phyloP scores from a whole-genome alignment of 1,140 invertebrate species.

The Drosophila subpulchrella region DNA sequence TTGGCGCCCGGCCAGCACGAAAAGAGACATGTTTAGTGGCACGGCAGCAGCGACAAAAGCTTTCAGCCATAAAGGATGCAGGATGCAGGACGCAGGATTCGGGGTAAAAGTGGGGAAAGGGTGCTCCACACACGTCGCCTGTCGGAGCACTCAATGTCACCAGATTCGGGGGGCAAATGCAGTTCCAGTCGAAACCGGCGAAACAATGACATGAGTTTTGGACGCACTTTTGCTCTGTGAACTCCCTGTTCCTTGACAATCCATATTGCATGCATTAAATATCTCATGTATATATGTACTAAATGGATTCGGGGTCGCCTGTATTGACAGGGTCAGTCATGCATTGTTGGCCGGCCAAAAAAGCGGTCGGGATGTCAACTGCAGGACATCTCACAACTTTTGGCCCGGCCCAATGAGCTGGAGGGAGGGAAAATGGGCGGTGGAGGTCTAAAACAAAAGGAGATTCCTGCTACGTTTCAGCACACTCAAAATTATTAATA shows the following conservation, averaged over 20 bases:
- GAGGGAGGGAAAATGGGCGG: not conserved
- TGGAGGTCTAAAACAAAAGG: conserved; percentile 30
- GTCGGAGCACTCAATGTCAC: conserved; percentile 82
- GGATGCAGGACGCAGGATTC: conserved; percentile 2
- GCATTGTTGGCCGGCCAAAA: conserved; percentile 78
- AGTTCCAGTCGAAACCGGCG: conserved; percentile 41
- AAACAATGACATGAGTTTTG: conserved; percentile 77
- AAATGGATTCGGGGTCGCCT: conserved; percentile 69
- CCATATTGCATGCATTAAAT: conserved; percentile 74
- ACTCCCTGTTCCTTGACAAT: conserved; percentile 14
- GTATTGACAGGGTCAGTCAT: conserved; percentile 81
- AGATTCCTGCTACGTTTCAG: not conserved
- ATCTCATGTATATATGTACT: conserved; percentile 62
- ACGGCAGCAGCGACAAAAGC: conserved; percentile 82
- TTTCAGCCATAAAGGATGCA: conserved; percentile 81
- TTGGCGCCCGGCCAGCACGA: conserved; percentile 68
- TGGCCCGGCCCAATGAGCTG: conserved; percentile 19
- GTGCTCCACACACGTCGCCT: conserved; percentile 64
- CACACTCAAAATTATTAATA: not conserved
- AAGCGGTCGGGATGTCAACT: conserved; percentile 64
- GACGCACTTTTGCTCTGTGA: conserved; percentile 58
- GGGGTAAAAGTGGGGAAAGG: conserved; percentile 1
- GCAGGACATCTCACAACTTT: conserved; percentile 36
- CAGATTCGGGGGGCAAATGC: conserved; percentile 45
- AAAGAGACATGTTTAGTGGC: conserved; percentile 74